A percentile compares a stretch with the other conserved stretches of the same genome.
phyloP scores from a whole-genome alignment of 2,113 vertebrate genomes.

The Terrapene triunguis region DNA sequence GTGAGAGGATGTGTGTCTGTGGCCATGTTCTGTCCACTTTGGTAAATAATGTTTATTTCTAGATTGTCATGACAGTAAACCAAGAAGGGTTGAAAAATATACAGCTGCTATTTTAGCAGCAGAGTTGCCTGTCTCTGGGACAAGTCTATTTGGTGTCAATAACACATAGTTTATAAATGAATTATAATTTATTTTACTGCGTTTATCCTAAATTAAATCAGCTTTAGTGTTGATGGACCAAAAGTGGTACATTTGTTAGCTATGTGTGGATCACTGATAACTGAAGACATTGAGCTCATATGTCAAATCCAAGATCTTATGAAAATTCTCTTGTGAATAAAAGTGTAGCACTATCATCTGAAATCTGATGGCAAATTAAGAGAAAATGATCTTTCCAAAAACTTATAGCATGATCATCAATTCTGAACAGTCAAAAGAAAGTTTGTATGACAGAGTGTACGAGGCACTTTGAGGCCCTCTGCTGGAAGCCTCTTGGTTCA shows the following conservation, averaged over 20 bases:
- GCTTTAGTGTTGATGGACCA: background rate
- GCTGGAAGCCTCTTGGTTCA: too few species aligned
- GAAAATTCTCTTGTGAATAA: background rate
- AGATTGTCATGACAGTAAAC: constrained; percentile 30
- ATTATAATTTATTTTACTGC: constrained; percentile 3
- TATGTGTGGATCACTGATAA: background rate
- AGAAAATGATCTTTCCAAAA: background rate
- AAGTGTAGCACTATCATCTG: background rate
- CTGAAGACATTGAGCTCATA: background rate
- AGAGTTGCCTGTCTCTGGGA: background rate
- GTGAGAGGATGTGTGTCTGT: constrained; percentile 28
- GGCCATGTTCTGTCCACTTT: constrained; percentile 14
- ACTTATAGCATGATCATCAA: background rate
- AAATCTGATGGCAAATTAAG: background rate
- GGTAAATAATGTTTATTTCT: constrained; percentile 62
- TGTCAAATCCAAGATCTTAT: background rate
- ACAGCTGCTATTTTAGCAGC: constrained; percentile 44
- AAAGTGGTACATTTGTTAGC: background rate
- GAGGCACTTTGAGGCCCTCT: too few species aligned
- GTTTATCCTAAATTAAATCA: background rate
- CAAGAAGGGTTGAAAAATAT: constrained; percentile 62
- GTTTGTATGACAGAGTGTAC: background rate
- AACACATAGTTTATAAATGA: background rate
- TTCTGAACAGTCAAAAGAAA: background rate
- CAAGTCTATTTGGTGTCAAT: background rate